Base-by-base conservation (phyloP, 2,888 invertebrate genomes). In the Pollenia amentaria region DNA sequence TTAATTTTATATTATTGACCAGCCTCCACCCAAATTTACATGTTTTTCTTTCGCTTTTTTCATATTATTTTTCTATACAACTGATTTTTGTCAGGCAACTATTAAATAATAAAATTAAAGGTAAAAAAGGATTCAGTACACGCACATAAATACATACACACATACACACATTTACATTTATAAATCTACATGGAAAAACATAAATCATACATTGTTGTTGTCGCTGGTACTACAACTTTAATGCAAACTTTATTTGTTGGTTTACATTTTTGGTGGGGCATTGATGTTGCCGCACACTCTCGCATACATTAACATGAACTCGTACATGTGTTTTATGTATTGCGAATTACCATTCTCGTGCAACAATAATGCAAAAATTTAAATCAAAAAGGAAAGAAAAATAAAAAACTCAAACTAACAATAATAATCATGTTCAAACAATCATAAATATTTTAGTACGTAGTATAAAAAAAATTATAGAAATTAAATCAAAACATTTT, bases 31-130 rank as follows among this genome's bases (percentile, higher is more conserved):
- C 55, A 83, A 73, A 65, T 70, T 77, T 46, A 62, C 40, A 67
- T 69, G 53, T 64, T 77, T 44, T 48, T 42, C n/a, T 67, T 73
- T 38, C 51, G 57, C 21, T 57, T 40, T 67, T 53, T 46, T 7
- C 57, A 16, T 67, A 79, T 64, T 62, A 75, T 79, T 79, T 75
- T n/a, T 44, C 21, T 46, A 11, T 55, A 53, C 80, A 84, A 87
- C 73, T 87, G 84, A 84, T 87, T 84, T 87, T 87, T 87, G 87
- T 87, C 87, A 87, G 87, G 87, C 84, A 69, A 87, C 84, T 67
- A 84, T 87, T 84, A 81, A 87, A 84, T 81, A 84, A 73, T 87
- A 67, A 87, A 84, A 84, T 81, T 81, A 84, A 84, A 87, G 83
- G 70, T 80, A 84, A 67, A 77, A 83, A 16, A 11, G 10, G 12